Conservation (phyloP, 1,140 invertebrate species). For the Teleopsis dalmanni region DNA sequence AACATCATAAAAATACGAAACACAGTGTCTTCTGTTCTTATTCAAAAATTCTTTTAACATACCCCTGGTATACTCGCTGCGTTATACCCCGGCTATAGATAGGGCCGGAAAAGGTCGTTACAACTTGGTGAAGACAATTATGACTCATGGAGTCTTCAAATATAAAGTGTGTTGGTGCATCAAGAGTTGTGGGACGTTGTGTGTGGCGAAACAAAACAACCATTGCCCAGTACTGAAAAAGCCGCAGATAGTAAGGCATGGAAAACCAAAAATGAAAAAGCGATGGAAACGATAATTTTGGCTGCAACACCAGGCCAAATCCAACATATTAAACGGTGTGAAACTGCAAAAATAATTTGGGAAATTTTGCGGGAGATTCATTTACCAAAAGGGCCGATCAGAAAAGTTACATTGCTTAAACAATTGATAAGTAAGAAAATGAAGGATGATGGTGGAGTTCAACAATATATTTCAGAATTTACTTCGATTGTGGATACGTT, state of each 20-base stretch:
- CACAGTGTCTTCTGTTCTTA: too few relatives aligned
- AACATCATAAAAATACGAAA: too few relatives aligned
- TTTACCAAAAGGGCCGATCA: not conserved
- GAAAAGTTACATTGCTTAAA: not conserved
- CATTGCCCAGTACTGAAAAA: not conserved
- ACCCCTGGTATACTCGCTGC: too few relatives aligned
- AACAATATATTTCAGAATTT: not conserved
- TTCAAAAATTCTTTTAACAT: too few relatives aligned
- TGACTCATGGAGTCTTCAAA: not conserved
- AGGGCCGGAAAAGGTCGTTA: too few relatives aligned
- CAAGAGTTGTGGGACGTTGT: not conserved
- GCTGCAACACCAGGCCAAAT: not conserved
- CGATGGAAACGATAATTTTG: not conserved
- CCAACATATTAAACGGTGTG: not conserved
- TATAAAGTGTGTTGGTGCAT: not conserved
- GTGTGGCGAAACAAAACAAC: not conserved
- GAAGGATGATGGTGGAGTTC: not conserved
- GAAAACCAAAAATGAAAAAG: constrained; percentile 1
- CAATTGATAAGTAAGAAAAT: not conserved
- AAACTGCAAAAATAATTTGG: not conserved
- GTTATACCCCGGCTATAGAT: too few relatives aligned
- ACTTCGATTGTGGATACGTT: constrained; percentile 1
- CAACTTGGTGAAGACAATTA: too few relatives aligned
- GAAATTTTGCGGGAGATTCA: not conserved
- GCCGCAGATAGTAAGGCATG: too few relatives aligned